Base-by-base conservation (phyloP, 2,888 invertebrate species). In the Pinctada fucata region DNA sequence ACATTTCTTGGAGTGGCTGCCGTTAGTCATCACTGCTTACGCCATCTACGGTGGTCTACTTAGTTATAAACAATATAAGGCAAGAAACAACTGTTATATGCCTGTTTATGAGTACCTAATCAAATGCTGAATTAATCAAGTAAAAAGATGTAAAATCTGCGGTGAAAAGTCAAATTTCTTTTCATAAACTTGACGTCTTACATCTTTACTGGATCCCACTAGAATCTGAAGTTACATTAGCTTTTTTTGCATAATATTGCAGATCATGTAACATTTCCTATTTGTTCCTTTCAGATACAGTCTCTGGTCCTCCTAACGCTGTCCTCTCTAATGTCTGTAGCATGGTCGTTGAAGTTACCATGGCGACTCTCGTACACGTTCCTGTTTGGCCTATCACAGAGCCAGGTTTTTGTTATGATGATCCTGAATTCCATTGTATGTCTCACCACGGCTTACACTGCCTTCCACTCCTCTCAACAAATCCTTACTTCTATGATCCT, bases 1-100 rank as follows among this genome's bases (percentile, higher is more conserved):
- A 49, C 88, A 89, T 76, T 88, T 89, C 80, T 85, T 90, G 71
- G 87, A 89, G 49, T 88, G 89, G 87, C 84, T 90, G 48, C 88
- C 90, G 58, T 85, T 87, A 47, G 88, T 88, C 6, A 86, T 89
- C n/a, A 86, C 82, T 8, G 75, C 86, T 5, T 89, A 88, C 81
- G 86, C 88, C 10, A 79, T 84, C 5, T 87, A 88, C 73, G 90
- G 89, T 50, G 85, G 86, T 58, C 72, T 87, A n/a, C 83, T 89
- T 16, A 84, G 87, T 75, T 83, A 85, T 75, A 88, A 86, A 79
- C 88, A 86, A 80, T 86, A 84, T 16, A 88, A 85, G 85, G 87
- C 88, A 69, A 72, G 72, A 45, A 3, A 50, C 47, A 5, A 13
- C 48, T 52, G 31, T 31, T 31, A 31, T 31, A 31, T 31, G 31